Conservation (phyloP, 2,113 vertebrate species). For the Neotoma lepida region DNA sequence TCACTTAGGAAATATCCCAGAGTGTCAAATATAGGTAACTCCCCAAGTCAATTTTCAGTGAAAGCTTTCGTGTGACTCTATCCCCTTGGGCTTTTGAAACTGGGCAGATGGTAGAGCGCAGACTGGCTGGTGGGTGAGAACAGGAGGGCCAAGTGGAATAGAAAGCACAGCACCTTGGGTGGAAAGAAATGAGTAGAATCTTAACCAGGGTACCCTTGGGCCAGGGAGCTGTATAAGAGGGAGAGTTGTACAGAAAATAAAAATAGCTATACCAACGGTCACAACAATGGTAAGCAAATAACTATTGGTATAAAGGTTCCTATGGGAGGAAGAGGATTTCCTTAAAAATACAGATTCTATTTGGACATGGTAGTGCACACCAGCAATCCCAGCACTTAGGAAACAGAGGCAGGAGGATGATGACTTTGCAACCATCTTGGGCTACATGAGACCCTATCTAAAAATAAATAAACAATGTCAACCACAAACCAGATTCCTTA, state of each 20-base stretch:
- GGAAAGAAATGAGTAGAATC: neutral
- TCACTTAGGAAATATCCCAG: conserved; percentile 15
- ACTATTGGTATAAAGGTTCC: neutral
- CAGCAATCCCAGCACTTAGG: neutral
- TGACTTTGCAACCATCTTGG: neutral
- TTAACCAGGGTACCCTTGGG: neutral
- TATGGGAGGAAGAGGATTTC: neutral
- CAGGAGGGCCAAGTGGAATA: neutral
- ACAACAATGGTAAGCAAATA: neutral
- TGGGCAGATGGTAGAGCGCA: conserved; percentile 45
- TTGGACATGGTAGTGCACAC: neutral
- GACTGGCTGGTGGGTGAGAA: neutral
- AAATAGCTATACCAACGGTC: neutral
- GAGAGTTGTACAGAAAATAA: neutral
- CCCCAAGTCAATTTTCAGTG: conserved; percentile 39
- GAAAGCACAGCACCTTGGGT: neutral
- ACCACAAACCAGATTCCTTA: neutral
- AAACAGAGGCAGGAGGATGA: neutral
- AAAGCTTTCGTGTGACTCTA: conserved; percentile 27
- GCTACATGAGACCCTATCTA: neutral
- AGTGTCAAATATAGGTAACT: neutral
- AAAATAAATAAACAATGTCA: neutral
- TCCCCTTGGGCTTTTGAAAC: conserved; percentile 3
- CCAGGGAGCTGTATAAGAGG: neutral
- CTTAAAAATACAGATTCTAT: neutral